A percentile compares a stretch with the other conserved stretches of the same genome.
Conservation (phyloP, 2,113 vertebrate species). For the Lagopus muta region DNA sequence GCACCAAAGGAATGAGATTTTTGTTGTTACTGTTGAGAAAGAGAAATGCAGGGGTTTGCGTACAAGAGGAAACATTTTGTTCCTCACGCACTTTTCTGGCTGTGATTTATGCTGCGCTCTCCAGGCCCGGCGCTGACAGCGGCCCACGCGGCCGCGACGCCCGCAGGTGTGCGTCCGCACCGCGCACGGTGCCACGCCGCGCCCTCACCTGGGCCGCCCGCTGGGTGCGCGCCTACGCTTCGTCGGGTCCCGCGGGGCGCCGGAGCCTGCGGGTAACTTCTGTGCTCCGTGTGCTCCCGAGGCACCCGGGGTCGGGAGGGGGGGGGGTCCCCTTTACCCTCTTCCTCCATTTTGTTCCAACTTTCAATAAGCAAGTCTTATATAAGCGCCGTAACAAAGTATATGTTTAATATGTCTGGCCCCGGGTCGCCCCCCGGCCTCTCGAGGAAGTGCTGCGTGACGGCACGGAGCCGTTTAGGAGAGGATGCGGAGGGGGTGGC, state of each 20-base stretch:
- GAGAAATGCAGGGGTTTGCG: background rate
- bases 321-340: background rate
- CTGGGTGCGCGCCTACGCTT: no score
- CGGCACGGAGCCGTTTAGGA: background rate
- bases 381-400: conserved; percentile 13
- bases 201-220: background rate
- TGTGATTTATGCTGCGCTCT: background rate
- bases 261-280: background rate
- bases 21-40: background rate
- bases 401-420: conserved; percentile 27
- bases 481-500: no score
- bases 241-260: rapidly evolving
- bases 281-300: background rate
- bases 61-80: background rate
- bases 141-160: background rate
- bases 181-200: no score
- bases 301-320: background rate
- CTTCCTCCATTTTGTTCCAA: conserved; percentile 69
- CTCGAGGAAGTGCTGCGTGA: background rate
- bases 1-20: conserved; percentile 1
- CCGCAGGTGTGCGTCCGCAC: conserved; percentile 8
- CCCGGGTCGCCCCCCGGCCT: background rate
- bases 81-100: background rate
- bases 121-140: background rate
- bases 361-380: conserved; percentile 48